These are phyloP conservation scores for Pandemis heparana DNA, from an alignment of 2,888 invertebrate species.

Conservation along the genomic window DNA sequence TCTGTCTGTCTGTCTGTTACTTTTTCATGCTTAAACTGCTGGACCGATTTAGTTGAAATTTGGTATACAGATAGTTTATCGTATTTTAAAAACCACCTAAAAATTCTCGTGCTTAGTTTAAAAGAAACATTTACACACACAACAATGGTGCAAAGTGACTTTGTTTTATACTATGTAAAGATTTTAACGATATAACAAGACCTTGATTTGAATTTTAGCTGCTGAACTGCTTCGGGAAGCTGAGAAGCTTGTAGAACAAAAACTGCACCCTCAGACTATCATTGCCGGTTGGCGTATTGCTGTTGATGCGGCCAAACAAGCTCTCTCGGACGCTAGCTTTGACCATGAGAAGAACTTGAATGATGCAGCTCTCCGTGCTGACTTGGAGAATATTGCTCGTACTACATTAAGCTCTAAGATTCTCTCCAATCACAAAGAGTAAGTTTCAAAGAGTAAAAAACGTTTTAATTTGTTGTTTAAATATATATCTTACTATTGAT, in stretches of 20 bases:
- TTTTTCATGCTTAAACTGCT: too few relatives aligned
- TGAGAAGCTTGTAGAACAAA: conserved; percentile 96
- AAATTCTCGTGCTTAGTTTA: too few relatives aligned
- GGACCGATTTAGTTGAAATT: too few relatives aligned
- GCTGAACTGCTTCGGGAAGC: conserved; percentile 98
- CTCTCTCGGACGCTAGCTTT: conserved; percentile 91
- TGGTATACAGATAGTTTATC: too few relatives aligned
- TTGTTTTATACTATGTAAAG: too few relatives aligned
- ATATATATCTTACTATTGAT: not conserved
- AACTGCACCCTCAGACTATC: conserved; percentile 99
- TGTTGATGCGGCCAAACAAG: conserved; percentile 92
- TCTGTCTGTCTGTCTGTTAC: too few relatives aligned
- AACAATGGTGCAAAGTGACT: too few relatives aligned
- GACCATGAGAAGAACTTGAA: conserved; percentile 92
- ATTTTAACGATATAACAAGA: too few relatives aligned
- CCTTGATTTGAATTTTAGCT: conserved; percentile 81
- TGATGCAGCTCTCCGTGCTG: conserved; percentile 91
- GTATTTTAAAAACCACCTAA: too few relatives aligned
- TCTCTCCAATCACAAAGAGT: conserved; percentile 97
- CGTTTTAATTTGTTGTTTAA: not conserved
- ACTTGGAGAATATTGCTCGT: conserved; percentile 97
- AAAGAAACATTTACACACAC: too few relatives aligned
- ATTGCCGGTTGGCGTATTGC: conserved; percentile 98
- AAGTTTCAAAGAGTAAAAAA: conserved; percentile 51
- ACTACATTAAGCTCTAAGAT: conserved; percentile 99